phyloP scores from a whole-genome alignment of 2,797 vertebrate species.

The Orestias chungarensis region DNA sequence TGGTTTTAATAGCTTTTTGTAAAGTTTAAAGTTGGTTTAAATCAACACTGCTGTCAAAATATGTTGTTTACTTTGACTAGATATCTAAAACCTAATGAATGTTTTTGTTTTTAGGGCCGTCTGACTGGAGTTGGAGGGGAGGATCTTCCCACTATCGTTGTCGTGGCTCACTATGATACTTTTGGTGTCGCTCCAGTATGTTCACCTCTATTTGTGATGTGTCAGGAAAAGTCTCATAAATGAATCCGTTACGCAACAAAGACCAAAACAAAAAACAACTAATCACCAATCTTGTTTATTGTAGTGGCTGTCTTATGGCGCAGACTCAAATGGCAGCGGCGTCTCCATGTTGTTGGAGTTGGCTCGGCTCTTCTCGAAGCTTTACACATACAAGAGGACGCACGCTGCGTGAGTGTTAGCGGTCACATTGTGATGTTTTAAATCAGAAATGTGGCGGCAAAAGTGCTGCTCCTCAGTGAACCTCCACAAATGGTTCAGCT shows the following conservation, averaged over 20 bases:
- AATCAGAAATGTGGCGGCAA: background rate
- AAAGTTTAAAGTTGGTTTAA: background rate
- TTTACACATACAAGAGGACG: conserved; percentile 97
- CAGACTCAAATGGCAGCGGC: conserved; percentile 95
- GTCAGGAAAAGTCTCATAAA: background rate
- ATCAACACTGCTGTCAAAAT: too few relatives aligned
- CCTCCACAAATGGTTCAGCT: background rate
- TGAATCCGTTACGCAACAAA: background rate
- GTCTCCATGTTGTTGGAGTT: conserved; percentile 92
- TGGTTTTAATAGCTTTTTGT: background rate
- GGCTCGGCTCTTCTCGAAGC: conserved; percentile 93
- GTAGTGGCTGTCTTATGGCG: conserved; percentile 96
- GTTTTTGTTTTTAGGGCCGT: conserved; percentile 81
- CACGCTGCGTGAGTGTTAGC: conserved; percentile 88
- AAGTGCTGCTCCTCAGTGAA: background rate
- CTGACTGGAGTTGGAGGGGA: conserved; percentile 93
- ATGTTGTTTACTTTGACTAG: background rate
- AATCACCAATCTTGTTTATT: conserved; percentile 4
- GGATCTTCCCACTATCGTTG: conserved; percentile 93
- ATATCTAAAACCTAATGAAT: background rate
- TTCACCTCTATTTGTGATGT: conserved; percentile 19
- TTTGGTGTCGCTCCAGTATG: conserved; percentile 94
- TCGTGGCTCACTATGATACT: conserved; percentile 97
- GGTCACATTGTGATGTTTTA: background rate
- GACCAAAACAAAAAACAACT: background rate